phyloP scores from a whole-genome alignment of 2,888 invertebrate species.

The Tipula vernalis region DNA sequence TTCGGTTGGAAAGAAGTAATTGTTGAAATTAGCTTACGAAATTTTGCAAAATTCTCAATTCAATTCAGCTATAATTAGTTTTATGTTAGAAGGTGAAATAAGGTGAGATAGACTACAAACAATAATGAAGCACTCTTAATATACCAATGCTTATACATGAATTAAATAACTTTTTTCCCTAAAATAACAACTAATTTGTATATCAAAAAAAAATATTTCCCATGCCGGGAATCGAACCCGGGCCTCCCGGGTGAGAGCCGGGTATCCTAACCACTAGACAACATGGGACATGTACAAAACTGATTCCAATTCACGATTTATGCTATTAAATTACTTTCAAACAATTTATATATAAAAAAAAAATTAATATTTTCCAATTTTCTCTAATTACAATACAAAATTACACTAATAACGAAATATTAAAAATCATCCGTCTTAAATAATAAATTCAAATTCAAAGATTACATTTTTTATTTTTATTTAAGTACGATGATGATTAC shows the following conservation, averaged over 20 bases:
- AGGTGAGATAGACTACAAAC: no score
- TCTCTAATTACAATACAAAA: background rate
- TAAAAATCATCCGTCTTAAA: background rate
- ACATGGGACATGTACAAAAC: background rate
- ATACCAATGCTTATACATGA: no score
- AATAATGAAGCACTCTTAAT: no score
- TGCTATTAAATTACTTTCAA: background rate
- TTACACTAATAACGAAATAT: background rate
- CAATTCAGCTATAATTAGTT: no score
- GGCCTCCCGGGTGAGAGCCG: conserved; percentile 5
- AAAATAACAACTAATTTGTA: no score
- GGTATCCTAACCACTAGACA: conserved; percentile 9
- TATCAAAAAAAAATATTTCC: background rate
- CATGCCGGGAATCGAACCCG: conserved; percentile 10
- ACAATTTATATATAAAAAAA: background rate
- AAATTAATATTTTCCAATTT: background rate
- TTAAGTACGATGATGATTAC: background rate
- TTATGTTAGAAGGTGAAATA: no score
- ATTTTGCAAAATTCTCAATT: no score
- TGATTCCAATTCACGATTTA: background rate
- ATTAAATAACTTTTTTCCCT: no score
- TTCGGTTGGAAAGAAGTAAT: no score
- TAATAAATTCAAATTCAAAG: background rate
- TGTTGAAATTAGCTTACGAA: no score
- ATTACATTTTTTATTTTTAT: background rate